These are phyloP conservation scores for Cranoglanis bouderius DNA, from an alignment of 2,113 vertebrate species.

Conservation along the genomic window DNA sequence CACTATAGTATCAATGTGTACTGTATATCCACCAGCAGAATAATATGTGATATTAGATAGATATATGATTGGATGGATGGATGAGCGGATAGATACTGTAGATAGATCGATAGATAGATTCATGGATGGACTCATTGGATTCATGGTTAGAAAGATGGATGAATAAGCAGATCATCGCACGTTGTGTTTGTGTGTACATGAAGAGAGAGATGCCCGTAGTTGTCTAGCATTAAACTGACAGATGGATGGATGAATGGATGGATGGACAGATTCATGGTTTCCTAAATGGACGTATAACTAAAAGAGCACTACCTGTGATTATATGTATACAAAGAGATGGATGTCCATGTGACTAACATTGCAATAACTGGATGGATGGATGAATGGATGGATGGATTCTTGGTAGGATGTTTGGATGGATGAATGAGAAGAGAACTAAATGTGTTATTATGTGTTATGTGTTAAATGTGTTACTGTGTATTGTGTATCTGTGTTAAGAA, in stretches of 20 bases:
- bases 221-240: neutral
- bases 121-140: neutral
- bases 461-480: too few relatives aligned
- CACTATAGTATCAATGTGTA: neutral
- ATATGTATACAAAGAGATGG: neutral
- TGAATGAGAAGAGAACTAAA: neutral
- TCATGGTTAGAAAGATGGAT: neutral
- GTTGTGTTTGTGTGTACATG: neutral
- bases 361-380: neutral
- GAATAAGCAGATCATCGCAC: neutral
- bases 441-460: too few relatives aligned
- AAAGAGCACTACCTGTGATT: neutral
- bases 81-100: neutral
- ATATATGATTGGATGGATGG: neutral
- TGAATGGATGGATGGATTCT: neutral
- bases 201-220: neutral
- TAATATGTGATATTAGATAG: neutral
- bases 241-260: neutral
- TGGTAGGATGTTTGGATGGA: neutral
- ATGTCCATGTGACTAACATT: neutral
- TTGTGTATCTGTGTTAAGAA: too few relatives aligned
- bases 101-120: neutral
- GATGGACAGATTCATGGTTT: too few relatives aligned
- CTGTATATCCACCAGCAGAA: neutral
- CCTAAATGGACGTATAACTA: too few relatives aligned